phyloP scores from a whole-genome alignment of 2,888 invertebrate genomes.

The Philhelius pedissequus region DNA sequence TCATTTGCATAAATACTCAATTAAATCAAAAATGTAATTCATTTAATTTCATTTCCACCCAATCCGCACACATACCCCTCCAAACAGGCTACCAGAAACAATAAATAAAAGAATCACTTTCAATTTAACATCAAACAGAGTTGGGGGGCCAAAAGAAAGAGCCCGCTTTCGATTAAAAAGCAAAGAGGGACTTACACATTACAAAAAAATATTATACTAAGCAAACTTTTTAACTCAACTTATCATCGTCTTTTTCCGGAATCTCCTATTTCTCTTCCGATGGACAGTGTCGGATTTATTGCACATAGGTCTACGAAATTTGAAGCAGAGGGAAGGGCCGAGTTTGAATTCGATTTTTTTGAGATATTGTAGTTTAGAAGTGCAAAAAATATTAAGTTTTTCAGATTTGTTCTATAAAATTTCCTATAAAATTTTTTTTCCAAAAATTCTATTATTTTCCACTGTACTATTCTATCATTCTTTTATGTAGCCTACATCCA shows the following conservation, averaged over 20 bases:
- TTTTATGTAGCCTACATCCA: no score
- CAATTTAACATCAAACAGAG: slow-evolving; percentile 52
- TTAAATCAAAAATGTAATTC: slow-evolving; percentile 60
- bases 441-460: no score
- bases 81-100: neutral
- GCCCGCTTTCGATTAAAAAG: neutral
- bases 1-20: slow-evolving; percentile 64
- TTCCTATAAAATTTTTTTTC: no score
- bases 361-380: no score
- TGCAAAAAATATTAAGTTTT: no score
- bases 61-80: no score
- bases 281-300: neutral
- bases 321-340: no score
- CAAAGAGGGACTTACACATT: slow-evolving; percentile 32
- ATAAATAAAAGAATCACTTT: slow-evolving; percentile 63
- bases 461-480: no score
- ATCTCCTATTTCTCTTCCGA: neutral
- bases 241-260: neutral
- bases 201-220: slow-evolving; percentile 40
- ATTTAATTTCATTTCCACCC: slow-evolving; percentile 42
- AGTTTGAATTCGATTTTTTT: no score
- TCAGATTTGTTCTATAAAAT: no score
- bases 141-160: slow-evolving; percentile 1
- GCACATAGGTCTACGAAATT: no score
- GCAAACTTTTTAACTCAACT: neutral